phyloP scores from a whole-genome alignment of 2,113 vertebrate species.

The Megalops atlanticus region DNA sequence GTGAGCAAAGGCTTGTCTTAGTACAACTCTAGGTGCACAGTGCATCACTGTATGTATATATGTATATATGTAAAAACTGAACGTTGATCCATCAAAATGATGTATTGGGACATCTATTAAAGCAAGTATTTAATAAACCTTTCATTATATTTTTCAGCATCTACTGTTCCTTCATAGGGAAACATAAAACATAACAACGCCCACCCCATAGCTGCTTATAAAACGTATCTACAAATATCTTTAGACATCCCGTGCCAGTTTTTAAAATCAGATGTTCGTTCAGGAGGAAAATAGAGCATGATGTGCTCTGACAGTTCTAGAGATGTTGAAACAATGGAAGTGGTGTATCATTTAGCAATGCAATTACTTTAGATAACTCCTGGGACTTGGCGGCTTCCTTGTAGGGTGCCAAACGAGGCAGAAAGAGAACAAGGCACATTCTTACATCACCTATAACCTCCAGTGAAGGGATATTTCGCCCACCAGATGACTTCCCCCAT shows the following conservation, averaged over 20 bases:
- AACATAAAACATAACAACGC: not conserved
- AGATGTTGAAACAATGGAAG: not conserved
- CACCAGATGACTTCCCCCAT: not conserved
- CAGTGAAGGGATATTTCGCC: not conserved
- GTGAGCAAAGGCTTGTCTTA: not conserved
- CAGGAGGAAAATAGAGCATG: slow-evolving; percentile 31
- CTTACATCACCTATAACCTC: not conserved
- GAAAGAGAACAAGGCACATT: not conserved
- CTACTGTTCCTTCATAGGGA: not conserved
- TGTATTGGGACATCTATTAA: not conserved
- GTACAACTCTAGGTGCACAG: not conserved
- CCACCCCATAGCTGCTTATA: not conserved
- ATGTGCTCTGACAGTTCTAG: slow-evolving; percentile 49
- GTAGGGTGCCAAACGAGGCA: slow-evolving; percentile 39
- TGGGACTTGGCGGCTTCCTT: not conserved
- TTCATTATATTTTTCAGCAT: too few relatives aligned
- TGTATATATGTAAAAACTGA: not conserved
- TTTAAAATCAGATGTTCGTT: not conserved
- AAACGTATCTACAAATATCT: not conserved
- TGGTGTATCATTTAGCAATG: not conserved
- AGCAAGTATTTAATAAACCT: too few relatives aligned
- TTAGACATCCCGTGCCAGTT: not conserved
- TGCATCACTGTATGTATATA: not conserved
- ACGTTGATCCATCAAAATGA: not conserved
- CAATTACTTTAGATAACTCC: not conserved